These are phyloP conservation scores for Rugalucina vietnamica DNA, from an alignment of 2,888 invertebrate genomes.

Conservation along the genomic window DNA sequence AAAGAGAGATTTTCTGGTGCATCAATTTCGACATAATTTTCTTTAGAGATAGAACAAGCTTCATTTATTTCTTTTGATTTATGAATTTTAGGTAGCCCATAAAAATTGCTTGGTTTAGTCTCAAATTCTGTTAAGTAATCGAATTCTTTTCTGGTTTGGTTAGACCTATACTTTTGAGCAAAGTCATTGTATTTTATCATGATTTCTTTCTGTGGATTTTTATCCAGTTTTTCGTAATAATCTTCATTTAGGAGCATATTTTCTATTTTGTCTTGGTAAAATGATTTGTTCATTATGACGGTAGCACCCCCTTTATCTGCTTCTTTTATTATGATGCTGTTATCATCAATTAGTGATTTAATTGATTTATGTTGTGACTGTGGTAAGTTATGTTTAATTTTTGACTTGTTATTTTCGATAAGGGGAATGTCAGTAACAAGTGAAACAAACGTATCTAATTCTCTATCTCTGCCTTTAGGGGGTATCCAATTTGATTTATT, in stretches of 20 bases:
- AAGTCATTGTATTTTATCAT: neutral
- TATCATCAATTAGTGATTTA: too few relatives aligned
- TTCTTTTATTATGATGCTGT: neutral
- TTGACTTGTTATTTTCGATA: too few relatives aligned
- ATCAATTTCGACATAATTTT: neutral
- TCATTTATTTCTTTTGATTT: neutral
- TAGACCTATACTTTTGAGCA: too few relatives aligned
- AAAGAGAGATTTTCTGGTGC: neutral
- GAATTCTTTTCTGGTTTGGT: neutral
- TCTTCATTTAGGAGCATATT: neutral
- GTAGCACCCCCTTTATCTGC: neutral
- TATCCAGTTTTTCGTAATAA: too few relatives aligned
- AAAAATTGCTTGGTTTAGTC: neutral
- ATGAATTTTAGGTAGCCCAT: neutral
- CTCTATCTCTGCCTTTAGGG: too few relatives aligned
- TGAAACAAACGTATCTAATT: too few relatives aligned
- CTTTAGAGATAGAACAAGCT: too few relatives aligned
- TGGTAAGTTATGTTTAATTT: too few relatives aligned
- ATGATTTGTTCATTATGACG: neutral
- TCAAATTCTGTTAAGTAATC: neutral
- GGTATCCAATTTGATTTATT: too few relatives aligned
- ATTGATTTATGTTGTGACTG: too few relatives aligned
- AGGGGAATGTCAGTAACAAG: too few relatives aligned
- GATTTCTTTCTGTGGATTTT: neutral
- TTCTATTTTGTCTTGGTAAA: neutral